These are phyloP conservation scores for Himalopsyche japonica DNA, from an alignment of 2,888 invertebrate species.

Conservation along the genomic window DNA sequence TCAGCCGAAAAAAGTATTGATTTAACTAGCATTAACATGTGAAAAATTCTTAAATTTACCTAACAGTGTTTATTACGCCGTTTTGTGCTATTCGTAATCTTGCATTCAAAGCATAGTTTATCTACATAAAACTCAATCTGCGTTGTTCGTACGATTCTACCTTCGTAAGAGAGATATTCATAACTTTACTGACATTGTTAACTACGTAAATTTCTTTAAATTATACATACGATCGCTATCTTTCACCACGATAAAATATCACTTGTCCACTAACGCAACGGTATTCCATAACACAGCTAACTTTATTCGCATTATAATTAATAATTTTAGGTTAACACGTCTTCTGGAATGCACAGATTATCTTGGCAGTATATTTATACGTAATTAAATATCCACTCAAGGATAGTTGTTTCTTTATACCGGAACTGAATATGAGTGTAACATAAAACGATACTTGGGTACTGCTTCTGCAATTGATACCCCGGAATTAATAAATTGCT, in stretches of 20 bases:
- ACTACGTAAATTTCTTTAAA: background rate
- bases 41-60: background rate
- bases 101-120: too few species aligned
- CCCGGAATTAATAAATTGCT: background rate
- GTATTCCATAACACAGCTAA: background rate
- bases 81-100: background rate
- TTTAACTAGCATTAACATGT: too few species aligned
- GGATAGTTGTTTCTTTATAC: background rate
- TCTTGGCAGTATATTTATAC: background rate
- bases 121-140: too few species aligned
- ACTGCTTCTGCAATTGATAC: background rate
- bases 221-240: background rate
- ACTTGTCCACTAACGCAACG: background rate
- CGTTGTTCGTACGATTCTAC: too few species aligned
- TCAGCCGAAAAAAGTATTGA: too few species aligned
- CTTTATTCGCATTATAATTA: background rate
- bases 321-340: background rate
- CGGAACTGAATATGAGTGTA: background rate
- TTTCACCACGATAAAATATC: background rate
- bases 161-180: too few species aligned
- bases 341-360: background rate
- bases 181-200: background rate
- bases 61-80: background rate
- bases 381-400: background rate
- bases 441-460: background rate